phyloP scores from a whole-genome alignment of 2,113 vertebrate species.

The Hippocampus comes region DNA sequence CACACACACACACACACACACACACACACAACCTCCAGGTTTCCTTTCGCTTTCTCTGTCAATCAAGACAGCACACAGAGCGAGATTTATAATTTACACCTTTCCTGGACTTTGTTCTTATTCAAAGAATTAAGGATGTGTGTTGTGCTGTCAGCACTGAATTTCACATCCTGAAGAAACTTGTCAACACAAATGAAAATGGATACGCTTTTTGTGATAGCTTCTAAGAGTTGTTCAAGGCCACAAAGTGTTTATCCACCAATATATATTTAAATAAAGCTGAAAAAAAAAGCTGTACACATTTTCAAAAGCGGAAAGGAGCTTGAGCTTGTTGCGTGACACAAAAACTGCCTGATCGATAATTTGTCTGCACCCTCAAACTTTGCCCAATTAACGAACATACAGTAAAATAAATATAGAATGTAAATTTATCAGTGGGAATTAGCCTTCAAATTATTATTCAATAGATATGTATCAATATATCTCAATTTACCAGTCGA shows the following conservation, averaged over 20 bases:
- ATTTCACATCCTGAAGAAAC: constrained; percentile 1
- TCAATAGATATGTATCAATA: not conserved
- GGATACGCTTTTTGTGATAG: not conserved
- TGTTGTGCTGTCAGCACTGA: not conserved
- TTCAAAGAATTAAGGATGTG: not conserved
- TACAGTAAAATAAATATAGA: not conserved
- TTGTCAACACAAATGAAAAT: not conserved
- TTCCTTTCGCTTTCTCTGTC: constrained; percentile 13
- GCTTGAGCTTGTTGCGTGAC: not conserved
- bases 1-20: not conserved
- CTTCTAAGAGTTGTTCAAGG: not conserved
- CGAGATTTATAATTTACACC: constrained; percentile 5
- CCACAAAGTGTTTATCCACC: not conserved
- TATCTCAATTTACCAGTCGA: no score
- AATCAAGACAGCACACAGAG: constrained; percentile 14
- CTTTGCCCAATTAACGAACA: no score
- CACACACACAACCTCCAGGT: not conserved
- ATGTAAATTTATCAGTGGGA: not conserved
- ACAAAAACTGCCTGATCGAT: not conserved
- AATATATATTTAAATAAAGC: not conserved
- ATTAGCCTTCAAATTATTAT: not conserved
- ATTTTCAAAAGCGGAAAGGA: not conserved
- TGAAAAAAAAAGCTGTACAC: not conserved
- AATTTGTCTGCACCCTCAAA: not conserved
- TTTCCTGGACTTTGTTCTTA: not conserved